These are phyloP conservation scores for Triplophysa rosa DNA, from an alignment of 2,113 vertebrate species.

Conservation along the genomic window DNA sequence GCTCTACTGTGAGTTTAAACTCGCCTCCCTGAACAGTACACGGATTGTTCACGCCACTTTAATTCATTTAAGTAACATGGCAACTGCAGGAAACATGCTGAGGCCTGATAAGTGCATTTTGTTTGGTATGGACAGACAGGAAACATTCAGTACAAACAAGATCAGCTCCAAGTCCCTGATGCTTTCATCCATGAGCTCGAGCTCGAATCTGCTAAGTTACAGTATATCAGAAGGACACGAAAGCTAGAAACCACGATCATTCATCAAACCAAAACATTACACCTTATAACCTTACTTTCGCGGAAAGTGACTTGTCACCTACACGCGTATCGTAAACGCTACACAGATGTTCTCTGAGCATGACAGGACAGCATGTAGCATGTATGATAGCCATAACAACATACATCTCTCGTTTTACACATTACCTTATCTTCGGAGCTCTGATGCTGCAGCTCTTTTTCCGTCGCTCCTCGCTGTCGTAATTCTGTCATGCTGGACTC, in stretches of 20 bases:
- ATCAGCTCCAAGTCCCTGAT: not conserved
- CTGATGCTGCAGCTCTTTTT: conserved; percentile 66
- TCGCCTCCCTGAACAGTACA: conserved; percentile 13
- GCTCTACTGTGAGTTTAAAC: conserved; percentile 2
- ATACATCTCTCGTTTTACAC: not conserved
- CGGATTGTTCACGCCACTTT: conserved; percentile 36
- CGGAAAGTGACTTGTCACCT: not conserved
- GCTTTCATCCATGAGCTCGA: not conserved
- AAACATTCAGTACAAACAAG: not conserved
- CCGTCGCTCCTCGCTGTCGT: conserved; percentile 69
- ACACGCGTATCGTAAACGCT: not conserved
- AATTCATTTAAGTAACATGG: conserved; percentile 20
- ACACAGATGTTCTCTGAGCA: not conserved
- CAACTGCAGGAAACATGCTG: not conserved
- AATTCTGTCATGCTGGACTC: conserved; percentile 71
- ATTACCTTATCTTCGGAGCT: conserved; percentile 75
- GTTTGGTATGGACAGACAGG: not conserved
- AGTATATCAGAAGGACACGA: not conserved
- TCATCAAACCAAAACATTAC: not conserved
- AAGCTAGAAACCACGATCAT: not conserved
- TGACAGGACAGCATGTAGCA: conserved; percentile 34
- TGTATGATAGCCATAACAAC: conserved; percentile 51
- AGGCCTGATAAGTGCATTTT: not conserved
- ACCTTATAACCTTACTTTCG: not conserved
- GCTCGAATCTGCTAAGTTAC: no score